Conservation (phyloP, 2,888 invertebrate genomes). For the Prosopocoilus inquinatus region DNA sequence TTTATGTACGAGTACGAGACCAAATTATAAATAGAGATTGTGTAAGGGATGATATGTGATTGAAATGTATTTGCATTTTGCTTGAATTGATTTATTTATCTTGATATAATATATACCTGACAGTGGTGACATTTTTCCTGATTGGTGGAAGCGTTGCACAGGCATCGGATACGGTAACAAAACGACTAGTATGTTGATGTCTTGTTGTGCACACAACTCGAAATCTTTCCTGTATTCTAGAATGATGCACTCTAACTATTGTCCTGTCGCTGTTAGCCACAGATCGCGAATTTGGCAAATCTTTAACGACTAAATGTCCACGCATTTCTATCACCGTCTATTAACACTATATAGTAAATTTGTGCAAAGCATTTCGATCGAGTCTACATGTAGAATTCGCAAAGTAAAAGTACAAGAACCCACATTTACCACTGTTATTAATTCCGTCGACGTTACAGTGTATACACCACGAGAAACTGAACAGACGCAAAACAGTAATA, state of each 20-base stretch:
- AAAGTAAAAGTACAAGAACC: not conserved
- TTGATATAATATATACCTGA: too few species aligned
- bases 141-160: conserved; percentile 44
- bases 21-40: too few species aligned
- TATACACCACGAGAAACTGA: conserved; percentile 15
- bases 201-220: conserved; percentile 49
- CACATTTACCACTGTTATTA: not conserved
- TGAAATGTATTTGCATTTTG: not conserved
- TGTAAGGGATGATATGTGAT: not conserved
- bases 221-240: conserved; percentile 46
- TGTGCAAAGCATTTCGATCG: not conserved
- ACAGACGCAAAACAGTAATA: conserved; percentile 17
- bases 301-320: conserved; percentile 29
- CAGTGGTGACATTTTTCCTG: conserved; percentile 49
- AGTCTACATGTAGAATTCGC: not conserved
- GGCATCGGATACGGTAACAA: conserved; percentile 47
- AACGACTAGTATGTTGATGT: conserved; percentile 47
- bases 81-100: not conserved
- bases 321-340: conserved; percentile 20
- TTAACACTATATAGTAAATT: not conserved
- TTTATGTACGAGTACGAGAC: not conserved
- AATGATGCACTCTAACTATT: conserved; percentile 46
- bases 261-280: conserved; percentile 40
- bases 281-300: conserved; percentile 25
- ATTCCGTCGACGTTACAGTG: conserved; percentile 8